Base-by-base conservation (phyloP, 2,797 vertebrate species). In the Gambelia wislizenii region DNA sequence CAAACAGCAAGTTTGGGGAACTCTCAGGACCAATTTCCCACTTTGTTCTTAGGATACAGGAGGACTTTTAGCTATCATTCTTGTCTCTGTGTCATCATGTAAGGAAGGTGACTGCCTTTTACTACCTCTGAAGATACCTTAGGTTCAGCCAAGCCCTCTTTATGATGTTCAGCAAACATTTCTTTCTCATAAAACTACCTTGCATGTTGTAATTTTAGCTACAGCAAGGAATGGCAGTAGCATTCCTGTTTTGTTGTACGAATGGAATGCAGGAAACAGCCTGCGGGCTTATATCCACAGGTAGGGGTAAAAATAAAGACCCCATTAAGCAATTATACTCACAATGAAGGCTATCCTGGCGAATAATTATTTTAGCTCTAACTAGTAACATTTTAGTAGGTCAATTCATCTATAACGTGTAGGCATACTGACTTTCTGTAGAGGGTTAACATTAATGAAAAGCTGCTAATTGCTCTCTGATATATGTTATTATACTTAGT, bases 381-480 rank as follows among this genome's bases (percentile, higher is more conserved):
- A 20, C 8, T n/a, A 33, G 42, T 56, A 80, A 42, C 64, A 33
- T 56, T 81, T n/a, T 52, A 56, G 47, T 70, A 36, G 36, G 49
- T 27, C 49, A 42, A 3, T 74, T 82, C 18, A 4, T n/a, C 54
- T 59, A 44, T 52, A 44, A 9, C 82, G 36, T 18, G 49, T 33
- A 47, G 33, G 39, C 44, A 44, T 74, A 47, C 56, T 75, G 67
- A n/a, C 52, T 82, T 54, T n/a, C 39, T n/a, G 39, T 14, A 74
- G 39, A 87, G 74, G 84, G 52, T 81, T 80, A 85, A 49, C 42
- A 27, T 56, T 84, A 47, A 47, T 79, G 75, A 13, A 85, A 36
- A 61, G 42, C 33, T 64, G 56, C 56, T 85, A 67, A 88, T 85
- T 85, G 49, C 44, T 39, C 39, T 61, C 77, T 74, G 77, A n/a